These are phyloP conservation scores for Malurus melanocephalus DNA, from an alignment of 2,113 vertebrate genomes.

Conservation along the genomic window DNA sequence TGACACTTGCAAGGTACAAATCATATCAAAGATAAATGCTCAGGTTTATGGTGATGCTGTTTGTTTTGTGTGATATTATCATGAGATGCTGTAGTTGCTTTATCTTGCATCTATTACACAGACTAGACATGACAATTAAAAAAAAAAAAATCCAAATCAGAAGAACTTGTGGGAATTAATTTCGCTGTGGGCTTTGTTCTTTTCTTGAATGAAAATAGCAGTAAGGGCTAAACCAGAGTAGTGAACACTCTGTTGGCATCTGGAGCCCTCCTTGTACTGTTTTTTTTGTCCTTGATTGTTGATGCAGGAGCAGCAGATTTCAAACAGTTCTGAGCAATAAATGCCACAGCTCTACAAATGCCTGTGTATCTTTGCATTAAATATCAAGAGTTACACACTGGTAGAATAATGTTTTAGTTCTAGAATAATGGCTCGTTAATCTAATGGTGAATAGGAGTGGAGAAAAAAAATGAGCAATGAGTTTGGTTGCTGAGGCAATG, in stretches of 20 bases:
- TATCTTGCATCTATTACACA: background rate
- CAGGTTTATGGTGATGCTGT: background rate
- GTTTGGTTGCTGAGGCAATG: background rate
- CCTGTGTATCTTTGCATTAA: background rate
- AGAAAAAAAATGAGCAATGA: background rate
- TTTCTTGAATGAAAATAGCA: background rate
- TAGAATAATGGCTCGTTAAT: background rate
- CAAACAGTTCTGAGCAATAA: background rate
- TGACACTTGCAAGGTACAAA: slow-evolving; percentile 8
- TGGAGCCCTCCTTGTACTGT: background rate
- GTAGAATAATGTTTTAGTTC: background rate
- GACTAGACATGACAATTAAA: background rate
- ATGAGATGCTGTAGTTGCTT: background rate
- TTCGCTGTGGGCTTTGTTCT: background rate
- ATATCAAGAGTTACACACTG: background rate
- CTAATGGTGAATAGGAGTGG: background rate
- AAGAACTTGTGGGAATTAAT: background rate
- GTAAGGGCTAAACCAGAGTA: background rate
- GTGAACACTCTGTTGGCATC: background rate
- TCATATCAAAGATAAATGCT: background rate
- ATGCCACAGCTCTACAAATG: background rate
- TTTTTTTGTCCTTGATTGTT: background rate
- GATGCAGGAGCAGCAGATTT: background rate
- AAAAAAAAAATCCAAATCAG: background rate
- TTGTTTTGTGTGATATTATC: background rate